A percentile compares a stretch with the other conserved stretches of the same genome.
These are phyloP conservation scores for Danionella dracula DNA, from an alignment of 2,797 vertebrate genomes.

Conservation along the genomic window DNA sequence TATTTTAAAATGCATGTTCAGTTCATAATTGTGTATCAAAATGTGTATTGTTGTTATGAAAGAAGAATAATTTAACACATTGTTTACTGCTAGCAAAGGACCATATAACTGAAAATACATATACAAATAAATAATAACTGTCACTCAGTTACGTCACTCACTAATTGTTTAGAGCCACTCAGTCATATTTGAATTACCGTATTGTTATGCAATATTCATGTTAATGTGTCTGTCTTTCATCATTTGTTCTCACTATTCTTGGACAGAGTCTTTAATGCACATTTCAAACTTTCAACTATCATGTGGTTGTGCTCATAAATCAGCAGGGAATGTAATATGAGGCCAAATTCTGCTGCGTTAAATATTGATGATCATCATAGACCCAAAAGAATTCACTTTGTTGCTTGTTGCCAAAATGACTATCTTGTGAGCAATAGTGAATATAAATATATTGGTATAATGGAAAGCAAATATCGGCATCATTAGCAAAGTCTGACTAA, in stretches of 20 bases:
- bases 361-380: constrained; percentile 1
- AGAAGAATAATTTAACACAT: too few species aligned
- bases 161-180: too few species aligned
- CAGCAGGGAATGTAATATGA: neutral
- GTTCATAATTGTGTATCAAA: too few species aligned
- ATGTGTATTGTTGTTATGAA: too few species aligned
- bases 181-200: neutral
- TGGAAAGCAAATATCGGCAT: neutral
- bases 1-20: too few species aligned
- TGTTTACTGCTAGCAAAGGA: too few species aligned
- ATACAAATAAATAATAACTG: too few species aligned
- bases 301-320: neutral
- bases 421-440: neutral
- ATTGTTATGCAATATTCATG: neutral
- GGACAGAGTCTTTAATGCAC: neutral
- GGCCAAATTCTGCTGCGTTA: constrained; percentile 1
- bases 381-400: neutral
- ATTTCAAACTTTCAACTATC: neutral
- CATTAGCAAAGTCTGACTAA: neutral
- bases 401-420: neutral
- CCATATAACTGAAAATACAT: too few species aligned
- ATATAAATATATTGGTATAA: neutral
- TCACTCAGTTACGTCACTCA: too few species aligned
- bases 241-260: neutral
- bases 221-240: neutral